A percentile compares a stretch with the other conserved stretches of the same genome.
These are phyloP conservation scores for Pseudomyrmex concolor DNA, from an alignment of 1,140 invertebrate genomes.

Conservation along the genomic window DNA sequence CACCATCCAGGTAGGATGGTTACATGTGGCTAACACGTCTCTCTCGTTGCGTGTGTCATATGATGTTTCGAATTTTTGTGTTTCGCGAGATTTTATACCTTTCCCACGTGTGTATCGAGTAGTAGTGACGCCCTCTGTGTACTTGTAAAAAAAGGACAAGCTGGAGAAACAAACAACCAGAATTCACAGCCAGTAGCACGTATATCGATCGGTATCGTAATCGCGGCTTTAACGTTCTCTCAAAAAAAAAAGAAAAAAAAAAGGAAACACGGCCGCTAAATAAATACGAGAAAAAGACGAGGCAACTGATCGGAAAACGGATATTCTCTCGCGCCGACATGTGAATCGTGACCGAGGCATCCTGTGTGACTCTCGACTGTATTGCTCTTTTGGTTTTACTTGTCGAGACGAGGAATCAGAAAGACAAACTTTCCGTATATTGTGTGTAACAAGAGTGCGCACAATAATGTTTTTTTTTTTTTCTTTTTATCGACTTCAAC, in stretches of 20 bases:
- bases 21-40: conserved; percentile 26
- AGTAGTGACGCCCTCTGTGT: conserved; percentile 65
- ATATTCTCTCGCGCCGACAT: conserved; percentile 58
- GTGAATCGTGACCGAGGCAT: conserved; percentile 55
- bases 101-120: conserved; percentile 73
- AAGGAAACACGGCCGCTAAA: conserved; percentile 34
- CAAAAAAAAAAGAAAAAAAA: too few species aligned
- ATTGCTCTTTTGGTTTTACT: conserved; percentile 56
- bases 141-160: conserved; percentile 33
- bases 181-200: conserved; percentile 34
- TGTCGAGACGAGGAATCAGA: conserved; percentile 71
- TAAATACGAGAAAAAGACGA: conserved; percentile 54
- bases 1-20: neutral
- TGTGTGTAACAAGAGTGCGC: neutral
- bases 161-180: conserved; percentile 37
- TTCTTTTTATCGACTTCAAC: neutral
- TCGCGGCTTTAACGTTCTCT: conserved; percentile 34
- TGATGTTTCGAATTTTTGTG: conserved; percentile 17
- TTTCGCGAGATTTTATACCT: conserved; percentile 73
- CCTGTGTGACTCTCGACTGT: conserved; percentile 62
- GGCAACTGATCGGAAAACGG: conserved; percentile 60
- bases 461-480: neutral
- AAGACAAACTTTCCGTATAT: conserved; percentile 6
- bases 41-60: conserved; percentile 45
- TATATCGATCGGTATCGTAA: conserved; percentile 40